Evolutionary conservation across 1,140 invertebrate genomes (phyloP), one percentile per base, ranked within the genome.

Genomic region (Tetragnatha versicolor): DNA sequence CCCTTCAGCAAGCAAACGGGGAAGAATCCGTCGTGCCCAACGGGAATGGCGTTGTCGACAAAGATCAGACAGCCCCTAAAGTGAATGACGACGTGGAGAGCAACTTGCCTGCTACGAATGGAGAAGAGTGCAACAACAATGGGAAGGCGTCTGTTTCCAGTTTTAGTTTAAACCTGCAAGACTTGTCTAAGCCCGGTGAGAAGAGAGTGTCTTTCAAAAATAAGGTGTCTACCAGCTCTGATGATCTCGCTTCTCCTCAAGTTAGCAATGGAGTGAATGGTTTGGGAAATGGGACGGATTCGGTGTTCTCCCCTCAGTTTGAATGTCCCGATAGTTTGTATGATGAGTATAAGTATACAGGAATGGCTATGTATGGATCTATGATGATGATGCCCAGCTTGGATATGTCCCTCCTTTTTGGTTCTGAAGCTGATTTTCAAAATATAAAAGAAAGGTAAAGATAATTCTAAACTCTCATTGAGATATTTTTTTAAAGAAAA

Each of bases 361-460:
- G 39, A 22, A 61, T 77, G 25, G 37, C 58, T 2, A 31, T 80
- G 20, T 77, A 80, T 77, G 79, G 79, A 31, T 63, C 58, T 12
- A 72, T 61, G 58, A 77, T 80, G 79, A 61, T 80, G 47, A 60
- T 77, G 33, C 72, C 79, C 2, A 73, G 65, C 29, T 51, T 80
- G 9, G 79, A 80, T 27, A 68, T 77, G 47, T 80, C 79, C 33
- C 22, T 77, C 14, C 29, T 80, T 20, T 76, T 72, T 51, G 73
- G 73, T 17, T 39, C 72, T 14, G 79, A 80, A 39, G 66, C 51
- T 55, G 79, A 79, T 60, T 79, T 72, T 25, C 51, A 70, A 42
- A 72, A 79, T 60, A 72, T 80, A 39, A 80, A 77, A 69, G 72
- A 80, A 17, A 80, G 72, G 79, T 80, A 53, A 33, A 27, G 17